Base-by-base conservation (phyloP, 53 echinoderm and acorn worm genomes). In the Luidia sarsii region DNA sequence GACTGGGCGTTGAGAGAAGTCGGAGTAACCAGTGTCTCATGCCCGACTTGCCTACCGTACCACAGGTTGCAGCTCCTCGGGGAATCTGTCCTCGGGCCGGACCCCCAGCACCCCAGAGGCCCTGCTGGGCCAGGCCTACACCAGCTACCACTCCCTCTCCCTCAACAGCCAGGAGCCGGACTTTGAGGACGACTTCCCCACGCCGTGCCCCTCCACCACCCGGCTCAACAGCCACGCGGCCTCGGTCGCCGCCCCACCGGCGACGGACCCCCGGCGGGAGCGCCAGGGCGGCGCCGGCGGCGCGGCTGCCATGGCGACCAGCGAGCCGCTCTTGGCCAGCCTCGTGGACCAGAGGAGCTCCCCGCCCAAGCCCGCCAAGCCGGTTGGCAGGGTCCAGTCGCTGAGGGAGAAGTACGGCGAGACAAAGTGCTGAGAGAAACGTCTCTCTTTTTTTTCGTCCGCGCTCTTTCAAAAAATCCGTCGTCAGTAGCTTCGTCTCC, bases 101-200 rank as follows among this genome's bases (percentile, higher is more conserved):
- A 77, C 77, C 67, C 38, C 77, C 16, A 71, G 67, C 53, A 65
- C 85, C 4, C 91, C 92, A 27, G 92, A 88, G 34, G 73, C 88
- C 14, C 80, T 80, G 54, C 68, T 92, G 33, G 92, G 92, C 45
- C 84, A 80, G 22, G 85, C 74, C 56, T 92, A 88, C 85, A 92
- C 92, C 41, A 56, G 71, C 68, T 91, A 91, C 50, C 91, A 55
- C 35, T 83, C 91, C 24, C 71, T 92, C 19, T 43, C 79, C 59
- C 41, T 63, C 32, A 59, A 53, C 55, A 70, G 46, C 30, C 43
- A 64, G 50, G 61, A 70, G 38, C 75, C 63, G 16, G 87, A 88
- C 33, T 68, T 60, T 68, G 88, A 88, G 34, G 88, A 83, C 18
- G 88, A 88, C 55, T 34, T 77, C 61, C 77, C 77, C 0, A 65